Conservation (phyloP, 2,797 vertebrate species). For the Leptoclinus maculatus region DNA sequence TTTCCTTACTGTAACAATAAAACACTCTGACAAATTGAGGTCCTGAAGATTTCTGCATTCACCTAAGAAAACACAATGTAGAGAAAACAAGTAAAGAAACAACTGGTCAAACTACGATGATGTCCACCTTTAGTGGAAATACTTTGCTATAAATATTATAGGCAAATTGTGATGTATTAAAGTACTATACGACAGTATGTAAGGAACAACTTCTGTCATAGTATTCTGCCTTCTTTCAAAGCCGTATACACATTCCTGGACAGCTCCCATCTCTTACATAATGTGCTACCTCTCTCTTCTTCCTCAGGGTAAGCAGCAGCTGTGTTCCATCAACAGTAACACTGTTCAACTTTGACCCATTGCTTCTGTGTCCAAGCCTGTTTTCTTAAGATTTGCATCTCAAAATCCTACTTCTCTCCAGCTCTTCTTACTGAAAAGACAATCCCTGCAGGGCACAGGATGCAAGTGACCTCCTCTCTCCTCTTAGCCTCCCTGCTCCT, state of each 20-base stretch:
- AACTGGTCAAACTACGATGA: background rate
- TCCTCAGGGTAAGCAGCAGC: slow-evolving; percentile 48
- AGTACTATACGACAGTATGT: background rate
- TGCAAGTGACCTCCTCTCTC: slow-evolving; percentile 65
- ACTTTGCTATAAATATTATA: background rate
- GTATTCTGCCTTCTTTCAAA: slow-evolving; percentile 23
- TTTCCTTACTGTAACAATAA: slow-evolving; percentile 85
- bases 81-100: background rate
- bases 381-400: slow-evolving; percentile 41
- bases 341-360: slow-evolving; percentile 37
- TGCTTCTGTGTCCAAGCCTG: slow-evolving; percentile 51
- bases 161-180: background rate
- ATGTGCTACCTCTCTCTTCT: slow-evolving; percentile 28
- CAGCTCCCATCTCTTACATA: slow-evolving; percentile 33
- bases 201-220: background rate
- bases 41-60: slow-evolving; percentile 89
- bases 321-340: slow-evolving; percentile 55
- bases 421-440: slow-evolving; percentile 48
- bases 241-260: slow-evolving; percentile 40
- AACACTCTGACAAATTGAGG: slow-evolving; percentile 88
- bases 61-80: slow-evolving; percentile 72
- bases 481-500: slow-evolving; percentile 84
- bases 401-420: slow-evolving; percentile 66
- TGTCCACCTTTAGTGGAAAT: background rate
- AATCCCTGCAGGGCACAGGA: slow-evolving; percentile 52